Conservation (phyloP, 2,888 invertebrate genomes). For the Amorpha juglandis region DNA sequence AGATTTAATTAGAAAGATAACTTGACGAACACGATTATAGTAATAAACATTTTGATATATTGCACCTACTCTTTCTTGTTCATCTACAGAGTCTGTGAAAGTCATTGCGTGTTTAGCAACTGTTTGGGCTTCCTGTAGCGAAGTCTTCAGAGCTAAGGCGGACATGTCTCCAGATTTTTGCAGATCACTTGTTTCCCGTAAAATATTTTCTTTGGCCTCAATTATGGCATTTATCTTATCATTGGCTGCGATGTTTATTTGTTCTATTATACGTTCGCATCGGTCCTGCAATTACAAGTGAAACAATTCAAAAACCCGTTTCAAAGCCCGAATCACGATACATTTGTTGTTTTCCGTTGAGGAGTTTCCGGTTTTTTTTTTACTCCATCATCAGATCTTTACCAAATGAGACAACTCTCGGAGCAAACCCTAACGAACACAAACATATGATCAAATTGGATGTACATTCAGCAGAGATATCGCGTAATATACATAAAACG, state of each 20-base stretch:
- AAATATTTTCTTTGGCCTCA: conserved; percentile 68
- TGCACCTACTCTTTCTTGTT: conserved; percentile 71
- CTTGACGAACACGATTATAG: conserved; percentile 4
- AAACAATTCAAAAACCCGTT: neutral
- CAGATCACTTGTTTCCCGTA: conserved; percentile 70
- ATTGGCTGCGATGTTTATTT: conserved; percentile 79
- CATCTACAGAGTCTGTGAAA: conserved; percentile 58
- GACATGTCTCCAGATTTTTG: conserved; percentile 73
- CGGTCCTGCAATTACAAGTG: conserved; percentile 63
- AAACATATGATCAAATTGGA: too few relatives aligned
- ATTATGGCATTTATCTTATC: conserved; percentile 80
- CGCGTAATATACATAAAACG: too few relatives aligned
- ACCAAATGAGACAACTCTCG: too few relatives aligned
- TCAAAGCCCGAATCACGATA: too few relatives aligned
- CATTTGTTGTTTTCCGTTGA: too few relatives aligned
- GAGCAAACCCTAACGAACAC: too few relatives aligned
- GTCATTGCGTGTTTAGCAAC: conserved; percentile 70
- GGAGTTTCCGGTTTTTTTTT: too few relatives aligned
- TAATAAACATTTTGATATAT: conserved; percentile 3
- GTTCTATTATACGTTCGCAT: conserved; percentile 80
- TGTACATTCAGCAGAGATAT: too few relatives aligned
- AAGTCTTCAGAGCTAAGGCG: conserved; percentile 73
- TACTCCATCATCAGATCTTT: too few relatives aligned
- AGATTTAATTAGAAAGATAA: conserved; percentile 44
- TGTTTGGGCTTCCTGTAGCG: conserved; percentile 70